Evolutionary conservation across 2,113 vertebrate genomes (phyloP), one percentile per base, ranked within the genome.

Genomic region (Thunnus thynnus): DNA sequence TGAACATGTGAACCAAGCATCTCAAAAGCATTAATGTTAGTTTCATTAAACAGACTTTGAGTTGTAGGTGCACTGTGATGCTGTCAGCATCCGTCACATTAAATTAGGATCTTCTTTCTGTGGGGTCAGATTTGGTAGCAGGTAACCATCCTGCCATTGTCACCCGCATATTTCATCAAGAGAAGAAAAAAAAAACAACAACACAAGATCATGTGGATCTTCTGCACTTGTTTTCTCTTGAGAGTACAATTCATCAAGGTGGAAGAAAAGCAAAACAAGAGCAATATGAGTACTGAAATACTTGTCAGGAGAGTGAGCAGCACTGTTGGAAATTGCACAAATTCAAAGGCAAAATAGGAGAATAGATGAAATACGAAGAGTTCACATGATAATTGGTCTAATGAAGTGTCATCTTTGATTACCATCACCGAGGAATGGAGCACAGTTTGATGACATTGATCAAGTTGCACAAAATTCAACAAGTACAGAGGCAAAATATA

Each of bases 261-360:
- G 85, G 57, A 88, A 76, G 86, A 64, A 64, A 78, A 85, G 79
- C 57, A 91, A 90, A 90, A 93, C 85, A 84, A 83, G 67, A 80
- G 86, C 56, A 46, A 67, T 82, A 82, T 92, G 90, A 94, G 93
- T 94, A 93, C 94, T 93, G 89, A 94, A 93, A 87, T 52, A 72
- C 66, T 83, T 86, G 87, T 91, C 88, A 87, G 80, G 76, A 78
- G 84, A 79, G 74, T 12, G 72, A 83, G 75, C 30, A 41, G 74
- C 56, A 17, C 72, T 56, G 58, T 36, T 68, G 41, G 46, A 76
- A 76, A 73, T 68, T 47, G 72, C 76, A 27, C 84, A 83, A 80
- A 88, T 87, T 82, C 86, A 91, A 86, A 90, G 64, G 46, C 44
- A 57, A 52, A 65, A 64, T 66, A 62, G 72, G 64, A 55, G 63